These are phyloP conservation scores for Rhagoletis pomonella DNA, from an alignment of 1,140 invertebrate species.

Conservation along the genomic window DNA sequence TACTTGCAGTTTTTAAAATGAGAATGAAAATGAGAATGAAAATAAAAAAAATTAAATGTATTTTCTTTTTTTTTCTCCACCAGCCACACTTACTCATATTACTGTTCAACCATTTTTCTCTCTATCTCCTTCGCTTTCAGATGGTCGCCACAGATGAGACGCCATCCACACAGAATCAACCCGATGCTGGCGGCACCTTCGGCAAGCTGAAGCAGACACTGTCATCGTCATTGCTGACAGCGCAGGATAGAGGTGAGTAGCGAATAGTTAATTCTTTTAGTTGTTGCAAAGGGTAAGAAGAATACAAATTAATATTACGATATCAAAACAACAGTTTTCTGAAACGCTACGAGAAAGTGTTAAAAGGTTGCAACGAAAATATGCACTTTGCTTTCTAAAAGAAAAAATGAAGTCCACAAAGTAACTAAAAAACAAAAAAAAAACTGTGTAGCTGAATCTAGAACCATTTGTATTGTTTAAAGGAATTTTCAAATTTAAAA, in stretches of 20 bases:
- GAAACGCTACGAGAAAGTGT: no score
- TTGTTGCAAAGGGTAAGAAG: no score
- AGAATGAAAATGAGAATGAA: neutral
- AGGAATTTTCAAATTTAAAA: no score
- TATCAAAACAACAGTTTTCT: no score
- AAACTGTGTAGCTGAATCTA: no score
- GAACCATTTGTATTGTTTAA: no score
- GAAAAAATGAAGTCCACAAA: no score
- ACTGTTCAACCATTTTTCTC: neutral
- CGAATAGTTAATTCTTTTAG: no score
- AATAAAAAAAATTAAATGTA: neutral
- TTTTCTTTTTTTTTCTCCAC: neutral
- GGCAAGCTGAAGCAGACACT: slow-evolving; percentile 87
- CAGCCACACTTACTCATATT: neutral
- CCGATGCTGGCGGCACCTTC: slow-evolving; percentile 78
- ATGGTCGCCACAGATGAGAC: slow-evolving; percentile 86
- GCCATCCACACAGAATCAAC: slow-evolving; percentile 76
- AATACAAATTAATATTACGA: no score
- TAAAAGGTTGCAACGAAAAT: no score
- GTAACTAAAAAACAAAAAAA: no score
- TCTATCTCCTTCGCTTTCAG: slow-evolving; percentile 65
- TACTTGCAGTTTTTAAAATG: slow-evolving; percentile 23
- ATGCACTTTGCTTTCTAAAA: no score
- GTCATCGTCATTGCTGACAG: slow-evolving; percentile 85
- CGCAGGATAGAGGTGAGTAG: slow-evolving; percentile 84